Evolutionary conservation across 2,113 vertebrate genomes (phyloP).

Genomic region (Pithys albifrons): DNA sequence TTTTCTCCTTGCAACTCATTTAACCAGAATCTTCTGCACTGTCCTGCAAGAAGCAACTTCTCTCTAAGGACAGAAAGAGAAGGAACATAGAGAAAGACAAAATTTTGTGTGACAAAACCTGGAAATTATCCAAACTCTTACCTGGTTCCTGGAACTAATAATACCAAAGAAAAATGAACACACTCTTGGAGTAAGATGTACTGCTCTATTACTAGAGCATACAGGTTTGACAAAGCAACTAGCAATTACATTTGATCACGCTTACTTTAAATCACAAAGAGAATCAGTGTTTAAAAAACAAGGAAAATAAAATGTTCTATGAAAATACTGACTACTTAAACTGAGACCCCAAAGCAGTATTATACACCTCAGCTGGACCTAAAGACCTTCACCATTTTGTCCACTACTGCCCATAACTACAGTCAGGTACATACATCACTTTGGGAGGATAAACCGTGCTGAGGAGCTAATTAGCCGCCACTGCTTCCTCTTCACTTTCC

Average conservation of each 20-base stretch:
- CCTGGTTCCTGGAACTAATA: background rate
- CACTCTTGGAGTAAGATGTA: background rate
- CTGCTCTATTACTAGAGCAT: background rate
- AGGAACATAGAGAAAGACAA: background rate
- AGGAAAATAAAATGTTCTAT: background rate
- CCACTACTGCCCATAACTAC: background rate
- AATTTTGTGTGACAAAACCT: background rate
- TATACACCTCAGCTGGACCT: background rate
- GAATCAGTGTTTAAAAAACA: background rate
- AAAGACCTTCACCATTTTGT: background rate
- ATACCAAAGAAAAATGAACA: background rate
- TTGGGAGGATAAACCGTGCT: background rate
- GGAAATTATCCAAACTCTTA: background rate
- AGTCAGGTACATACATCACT: background rate
- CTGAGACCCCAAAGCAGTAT: background rate
- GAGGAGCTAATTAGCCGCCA: background rate
- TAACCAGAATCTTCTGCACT: background rate
- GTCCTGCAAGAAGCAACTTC: background rate
- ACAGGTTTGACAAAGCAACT: background rate
- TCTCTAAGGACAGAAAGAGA: background rate
- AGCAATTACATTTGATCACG: background rate
- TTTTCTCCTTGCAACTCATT: background rate
- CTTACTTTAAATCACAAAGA: background rate
- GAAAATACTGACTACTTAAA: background rate
- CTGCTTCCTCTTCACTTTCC: background rate